Conservation (phyloP, 2,888 invertebrate genomes). For the Lepidocyrtinus sp. region DNA sequence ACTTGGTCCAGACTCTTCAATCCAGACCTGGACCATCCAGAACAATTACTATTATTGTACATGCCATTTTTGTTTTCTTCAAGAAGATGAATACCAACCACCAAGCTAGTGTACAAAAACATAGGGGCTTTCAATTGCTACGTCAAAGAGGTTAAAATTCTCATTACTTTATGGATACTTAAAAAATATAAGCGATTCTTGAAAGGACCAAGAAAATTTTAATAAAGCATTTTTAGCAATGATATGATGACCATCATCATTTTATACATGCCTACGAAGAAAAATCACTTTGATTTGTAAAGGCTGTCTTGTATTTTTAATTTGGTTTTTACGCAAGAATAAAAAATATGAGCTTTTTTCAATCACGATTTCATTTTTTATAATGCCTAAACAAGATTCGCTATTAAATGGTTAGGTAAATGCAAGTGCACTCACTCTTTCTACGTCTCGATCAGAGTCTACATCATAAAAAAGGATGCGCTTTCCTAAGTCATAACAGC, state of each 20-base stretch:
- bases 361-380: slow-evolving; percentile 9
- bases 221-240: neutral
- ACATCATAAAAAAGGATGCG: slow-evolving; percentile 1
- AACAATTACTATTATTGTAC: slow-evolving; percentile 51
- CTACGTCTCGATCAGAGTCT: slow-evolving; percentile 15
- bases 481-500: slow-evolving; percentile 58
- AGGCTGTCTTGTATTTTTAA: neutral
- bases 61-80: slow-evolving; percentile 20
- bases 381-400: neutral
- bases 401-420: slow-evolving; percentile 9
- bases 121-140: neutral
- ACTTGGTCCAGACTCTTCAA: neutral
- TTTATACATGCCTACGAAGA: slow-evolving; percentile 10
- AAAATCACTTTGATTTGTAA: slow-evolving; percentile 20
- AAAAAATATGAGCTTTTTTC: slow-evolving; percentile 16
- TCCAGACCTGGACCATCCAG: slow-evolving; percentile 44
- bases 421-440: slow-evolving; percentile 5
- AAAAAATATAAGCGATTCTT: neutral
- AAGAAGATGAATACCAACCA: neutral
- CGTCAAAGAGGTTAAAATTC: slow-evolving; percentile 53
- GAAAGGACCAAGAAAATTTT: neutral
- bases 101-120: neutral
- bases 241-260: slow-evolving; percentile 6
- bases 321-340: slow-evolving; percentile 1
- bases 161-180: slow-evolving; percentile 40